phyloP scores from a whole-genome alignment of 2,888 invertebrate genomes.

The Thelaira solivaga region DNA sequence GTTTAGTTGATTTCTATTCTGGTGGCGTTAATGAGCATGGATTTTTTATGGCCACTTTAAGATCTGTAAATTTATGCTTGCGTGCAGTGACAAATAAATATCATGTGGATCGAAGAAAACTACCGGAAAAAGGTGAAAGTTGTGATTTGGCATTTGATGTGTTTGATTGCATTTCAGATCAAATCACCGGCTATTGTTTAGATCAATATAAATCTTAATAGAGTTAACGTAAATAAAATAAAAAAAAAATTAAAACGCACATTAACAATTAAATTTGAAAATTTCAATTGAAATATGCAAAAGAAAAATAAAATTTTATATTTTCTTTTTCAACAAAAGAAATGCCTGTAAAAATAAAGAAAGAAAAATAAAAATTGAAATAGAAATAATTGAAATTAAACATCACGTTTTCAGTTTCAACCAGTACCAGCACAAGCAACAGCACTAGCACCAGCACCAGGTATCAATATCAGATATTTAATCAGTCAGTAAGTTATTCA shows the following conservation, averaged over 20 bases:
- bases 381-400: background rate
- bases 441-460: background rate
- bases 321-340: background rate
- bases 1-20: slow-evolving; percentile 84
- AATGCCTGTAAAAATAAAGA: too few species aligned
- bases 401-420: slow-evolving; percentile 5
- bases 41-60: slow-evolving; percentile 85
- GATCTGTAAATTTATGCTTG: slow-evolving; percentile 84
- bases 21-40: slow-evolving; percentile 87
- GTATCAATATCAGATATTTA: too few species aligned
- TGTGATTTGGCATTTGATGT: slow-evolving; percentile 88
- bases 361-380: background rate
- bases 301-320: background rate
- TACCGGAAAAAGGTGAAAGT: slow-evolving; percentile 82
- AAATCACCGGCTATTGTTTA: slow-evolving; percentile 85
- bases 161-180: slow-evolving; percentile 88
- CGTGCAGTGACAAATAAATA: slow-evolving; percentile 75
- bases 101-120: slow-evolving; percentile 71
- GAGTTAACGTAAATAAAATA: background rate
- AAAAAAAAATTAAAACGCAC: too few species aligned
- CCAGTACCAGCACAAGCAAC: background rate
- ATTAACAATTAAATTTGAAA: too few species aligned
- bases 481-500: slow-evolving; percentile 42
- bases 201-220: slow-evolving; percentile 70
- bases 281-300: too few species aligned